Conservation (phyloP, 2,113 vertebrate genomes). For the Entelurus aequoreus region DNA sequence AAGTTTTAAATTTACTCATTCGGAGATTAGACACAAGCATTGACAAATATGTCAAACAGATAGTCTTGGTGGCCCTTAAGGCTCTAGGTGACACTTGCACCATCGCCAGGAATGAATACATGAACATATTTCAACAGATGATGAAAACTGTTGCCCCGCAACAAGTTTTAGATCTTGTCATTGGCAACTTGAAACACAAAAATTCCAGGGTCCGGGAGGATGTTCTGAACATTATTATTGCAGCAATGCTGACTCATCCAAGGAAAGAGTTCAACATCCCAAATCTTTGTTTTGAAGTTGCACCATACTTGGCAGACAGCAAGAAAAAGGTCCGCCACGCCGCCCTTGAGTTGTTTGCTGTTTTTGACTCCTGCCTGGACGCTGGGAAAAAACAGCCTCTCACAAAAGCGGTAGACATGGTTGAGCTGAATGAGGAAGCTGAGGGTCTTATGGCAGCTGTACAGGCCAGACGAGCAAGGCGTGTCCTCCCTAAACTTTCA, state of each 20-base stretch:
- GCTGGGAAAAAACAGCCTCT: conserved; percentile 72
- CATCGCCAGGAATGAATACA: conserved; percentile 76
- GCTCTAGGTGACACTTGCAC: conserved; percentile 77
- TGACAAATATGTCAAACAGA: conserved; percentile 68
- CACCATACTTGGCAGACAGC: conserved; percentile 78
- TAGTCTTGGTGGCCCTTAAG: conserved; percentile 73
- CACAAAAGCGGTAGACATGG: conserved; percentile 77
- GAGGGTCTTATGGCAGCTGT: conserved; percentile 79
- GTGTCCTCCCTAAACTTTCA: conserved; percentile 72
- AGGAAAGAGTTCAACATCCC: conserved; percentile 78
- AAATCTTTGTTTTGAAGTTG: conserved; percentile 75
- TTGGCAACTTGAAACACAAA: conserved; percentile 76
- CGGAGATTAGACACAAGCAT: conserved; percentile 69
- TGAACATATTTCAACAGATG: conserved; percentile 73
- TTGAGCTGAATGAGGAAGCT: conserved; percentile 76
- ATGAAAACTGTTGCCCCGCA: conserved; percentile 75
- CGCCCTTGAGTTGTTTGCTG: conserved; percentile 80
- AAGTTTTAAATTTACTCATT: conserved; percentile 78
- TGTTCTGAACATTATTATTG: conserved; percentile 77
- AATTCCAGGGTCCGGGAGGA: conserved; percentile 80
- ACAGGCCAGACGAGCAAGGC: conserved; percentile 81
- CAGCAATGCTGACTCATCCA: conserved; percentile 77
- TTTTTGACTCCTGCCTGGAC: conserved; percentile 75
- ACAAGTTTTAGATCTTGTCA: conserved; percentile 75
- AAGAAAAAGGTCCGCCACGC: conserved; percentile 82